Evolutionary conservation across 1,140 invertebrate genomes (phyloP).

Genomic region (Proales similis): DNA sequence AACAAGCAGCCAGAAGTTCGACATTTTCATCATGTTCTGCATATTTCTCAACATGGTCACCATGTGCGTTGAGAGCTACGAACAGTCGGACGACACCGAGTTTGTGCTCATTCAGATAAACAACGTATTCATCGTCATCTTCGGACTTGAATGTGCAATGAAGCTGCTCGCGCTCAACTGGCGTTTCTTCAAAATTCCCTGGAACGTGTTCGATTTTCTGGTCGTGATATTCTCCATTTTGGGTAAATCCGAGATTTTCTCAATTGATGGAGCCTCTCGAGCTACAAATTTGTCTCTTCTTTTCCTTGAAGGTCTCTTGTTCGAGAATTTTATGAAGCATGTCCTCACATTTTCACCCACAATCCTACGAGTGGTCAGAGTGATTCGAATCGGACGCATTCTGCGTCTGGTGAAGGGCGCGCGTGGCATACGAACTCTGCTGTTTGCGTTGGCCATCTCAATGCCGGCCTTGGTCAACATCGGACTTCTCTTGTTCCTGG

Average conservation of each 20-base stretch:
- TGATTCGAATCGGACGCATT: constrained; percentile 92
- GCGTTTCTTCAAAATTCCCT: constrained; percentile 97
- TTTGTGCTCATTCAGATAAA: constrained; percentile 77
- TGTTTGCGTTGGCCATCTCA: constrained; percentile 95
- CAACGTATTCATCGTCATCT: constrained; percentile 94
- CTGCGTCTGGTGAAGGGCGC: constrained; percentile 91
- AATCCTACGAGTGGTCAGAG: constrained; percentile 86
- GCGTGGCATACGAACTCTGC: constrained; percentile 87
- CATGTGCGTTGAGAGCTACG: constrained; percentile 94
- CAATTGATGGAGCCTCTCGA: background rate
- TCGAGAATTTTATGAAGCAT: constrained; percentile 90
- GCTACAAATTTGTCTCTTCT: constrained; percentile 33
- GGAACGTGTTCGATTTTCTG: constrained; percentile 98
- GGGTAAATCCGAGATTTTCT: constrained; percentile 57
- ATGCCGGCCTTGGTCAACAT: constrained; percentile 96
- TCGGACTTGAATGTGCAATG: constrained; percentile 89
- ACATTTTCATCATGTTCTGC: constrained; percentile 98
- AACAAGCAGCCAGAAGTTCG: constrained; percentile 95
- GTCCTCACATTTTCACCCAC: constrained; percentile 90
- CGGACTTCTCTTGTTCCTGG: constrained; percentile 88
- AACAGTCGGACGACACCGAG: constrained; percentile 72
- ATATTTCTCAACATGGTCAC: constrained; percentile 97
- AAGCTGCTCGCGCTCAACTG: constrained; percentile 92
- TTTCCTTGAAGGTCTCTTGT: constrained; percentile 69
- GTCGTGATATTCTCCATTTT: constrained; percentile 96